phyloP scores from a whole-genome alignment of 2,113 vertebrate genomes.

The zebrafish (Danio rerio) region GRCz12tu NC_133198.1:22606001-22606500 shows the following conservation, averaged over 20 bases:
- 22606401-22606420: background rate
- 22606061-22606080: background rate
- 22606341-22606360: background rate
- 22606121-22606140: background rate
- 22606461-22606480: background rate
- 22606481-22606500: background rate
- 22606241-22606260: background rate
- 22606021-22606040: background rate
- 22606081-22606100: background rate
- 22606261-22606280: background rate
- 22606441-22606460: background rate
- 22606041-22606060: background rate
- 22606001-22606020: constrained; percentile 26
- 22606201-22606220: background rate
- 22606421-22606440: background rate
- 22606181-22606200: background rate
- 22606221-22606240: background rate
- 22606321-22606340: background rate
- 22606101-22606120: background rate
- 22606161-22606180: background rate
- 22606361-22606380: background rate
- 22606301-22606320: background rate
- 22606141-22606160: background rate
- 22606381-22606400: background rate
- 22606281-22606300: too few species aligned